Conservation (phyloP, 2,797 vertebrate species). For the Megaceryle alcyon region DNA sequence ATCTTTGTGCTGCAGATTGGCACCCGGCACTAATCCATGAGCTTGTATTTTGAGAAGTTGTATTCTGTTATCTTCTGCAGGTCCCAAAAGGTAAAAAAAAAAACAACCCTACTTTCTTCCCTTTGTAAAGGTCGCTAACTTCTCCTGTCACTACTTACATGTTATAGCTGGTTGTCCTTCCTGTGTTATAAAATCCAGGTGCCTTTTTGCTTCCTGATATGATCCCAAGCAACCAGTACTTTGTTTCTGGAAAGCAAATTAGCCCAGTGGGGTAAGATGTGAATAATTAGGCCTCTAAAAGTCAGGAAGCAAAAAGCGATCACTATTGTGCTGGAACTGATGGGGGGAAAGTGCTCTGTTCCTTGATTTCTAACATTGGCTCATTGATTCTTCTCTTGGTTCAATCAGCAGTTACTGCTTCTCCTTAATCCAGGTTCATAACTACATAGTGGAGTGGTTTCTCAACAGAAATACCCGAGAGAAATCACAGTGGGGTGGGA, state of each 20-base stretch:
- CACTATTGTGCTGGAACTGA: conserved; percentile 26
- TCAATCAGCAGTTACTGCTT: conserved; percentile 67
- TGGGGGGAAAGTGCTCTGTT: neutral
- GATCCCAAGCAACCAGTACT: neutral
- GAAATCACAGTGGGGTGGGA: neutral
- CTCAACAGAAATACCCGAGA: conserved; percentile 29
- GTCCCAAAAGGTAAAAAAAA: neutral
- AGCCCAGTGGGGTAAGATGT: conserved; percentile 23
- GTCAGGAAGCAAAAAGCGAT: conserved; percentile 29
- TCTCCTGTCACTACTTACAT: neutral
- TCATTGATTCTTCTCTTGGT: conserved; percentile 65
- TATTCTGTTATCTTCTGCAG: neutral
- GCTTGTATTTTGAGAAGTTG: neutral
- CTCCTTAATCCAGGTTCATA: conserved; percentile 40
- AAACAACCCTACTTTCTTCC: neutral
- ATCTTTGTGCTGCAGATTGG: neutral
- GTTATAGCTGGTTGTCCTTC: neutral
- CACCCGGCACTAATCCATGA: neutral
- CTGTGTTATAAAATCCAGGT: neutral
- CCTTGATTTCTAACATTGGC: conserved; percentile 41
- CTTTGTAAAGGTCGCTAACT: neutral
- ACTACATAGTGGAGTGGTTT: neutral
- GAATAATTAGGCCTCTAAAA: conserved; percentile 36
- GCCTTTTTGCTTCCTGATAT: neutral
- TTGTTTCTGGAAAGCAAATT: conserved; percentile 33